Evolutionary conservation across 1,140 invertebrate species (phyloP).

Genomic region (Drosophila pseudoobscura): DNA sequence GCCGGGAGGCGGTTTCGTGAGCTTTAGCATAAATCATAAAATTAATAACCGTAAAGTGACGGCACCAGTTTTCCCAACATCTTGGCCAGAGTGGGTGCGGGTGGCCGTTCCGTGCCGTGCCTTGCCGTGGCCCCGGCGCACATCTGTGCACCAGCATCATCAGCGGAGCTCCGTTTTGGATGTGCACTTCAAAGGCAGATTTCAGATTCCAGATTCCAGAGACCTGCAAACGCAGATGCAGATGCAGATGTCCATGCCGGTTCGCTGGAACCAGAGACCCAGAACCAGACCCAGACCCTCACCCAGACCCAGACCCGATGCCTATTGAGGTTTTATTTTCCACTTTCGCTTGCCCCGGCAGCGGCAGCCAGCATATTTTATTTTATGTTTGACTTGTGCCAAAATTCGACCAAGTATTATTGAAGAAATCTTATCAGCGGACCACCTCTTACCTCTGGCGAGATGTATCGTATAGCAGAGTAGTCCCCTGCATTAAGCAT

Average conservation of each 20-base stretch:
- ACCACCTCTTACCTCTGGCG: too few relatives aligned
- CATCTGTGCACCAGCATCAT: conserved; percentile 18
- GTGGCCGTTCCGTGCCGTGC: conserved; percentile 57
- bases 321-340: conserved; percentile 27
- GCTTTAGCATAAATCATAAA: conserved; percentile 82
- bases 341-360: conserved; percentile 12
- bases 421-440: conserved; percentile 4
- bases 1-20: conserved; percentile 60
- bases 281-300: background rate
- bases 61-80: conserved; percentile 72
- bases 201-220: conserved; percentile 4
- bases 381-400: conserved; percentile 13
- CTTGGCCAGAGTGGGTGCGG: conserved; percentile 65
- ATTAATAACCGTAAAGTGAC: conserved; percentile 83
- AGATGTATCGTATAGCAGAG: too few relatives aligned
- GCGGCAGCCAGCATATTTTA: conserved; percentile 21
- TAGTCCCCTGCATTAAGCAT: too few relatives aligned
- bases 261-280: conserved; percentile 29
- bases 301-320: background rate
- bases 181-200: conserved; percentile 67
- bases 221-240: too few relatives aligned
- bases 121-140: background rate
- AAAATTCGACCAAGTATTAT: conserved; percentile 14
- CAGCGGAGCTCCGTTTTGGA: conserved; percentile 2
- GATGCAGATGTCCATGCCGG: conserved; percentile 49